Evolutionary conservation across 2,888 invertebrate species (phyloP), one percentile per base, ranked within the genome.

Genomic region (Noctua janthe): DNA sequence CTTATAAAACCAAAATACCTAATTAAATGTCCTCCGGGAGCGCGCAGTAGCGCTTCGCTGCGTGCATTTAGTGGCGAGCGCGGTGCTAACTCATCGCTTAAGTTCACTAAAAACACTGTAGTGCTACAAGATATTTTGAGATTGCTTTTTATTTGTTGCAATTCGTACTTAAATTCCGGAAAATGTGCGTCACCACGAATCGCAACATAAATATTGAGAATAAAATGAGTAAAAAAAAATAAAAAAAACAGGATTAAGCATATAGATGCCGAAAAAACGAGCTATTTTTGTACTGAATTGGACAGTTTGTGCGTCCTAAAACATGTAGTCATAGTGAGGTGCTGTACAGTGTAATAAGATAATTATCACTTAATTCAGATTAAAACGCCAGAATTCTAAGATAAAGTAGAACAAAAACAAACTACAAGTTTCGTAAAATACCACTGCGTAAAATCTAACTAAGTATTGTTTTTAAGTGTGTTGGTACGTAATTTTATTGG

Each of bases 251-350:
- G 29, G 15, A 17, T 62, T 64, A 64, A 17, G 17, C 17, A 29
- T 17, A 17, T 8, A 17, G 29, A 62, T 62, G 8, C 15, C 7
- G 1, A 17, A 64, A 35, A 76, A 17, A 47, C 3, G 10, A 35
- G n/a, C 20, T 51, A 43, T 43, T 43, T 23, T 29, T 23, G 7
- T 23, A 74, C 76, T 8, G 54, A 51, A 29, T 51, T 62, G 11
- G 17, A 29, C 51, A 23, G 13, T 64, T 54, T 35, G 35, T n/a
- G 43, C 47, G 29, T 56, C 69, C 49, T 23, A 20, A 39, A 56
- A 66, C 51, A 78, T 20, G 15, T 79, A 49, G 11, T 79, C n/a
- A 56, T 69, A 80, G 69, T 67, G 80, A 80, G 78, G 80, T 69
- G 78, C 80, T 49, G n/a, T 66, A 69, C n/a, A 49, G 35, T 35